Conservation (phyloP, 2,113 vertebrate species). For the Takifugu bimaculatus region DNA sequence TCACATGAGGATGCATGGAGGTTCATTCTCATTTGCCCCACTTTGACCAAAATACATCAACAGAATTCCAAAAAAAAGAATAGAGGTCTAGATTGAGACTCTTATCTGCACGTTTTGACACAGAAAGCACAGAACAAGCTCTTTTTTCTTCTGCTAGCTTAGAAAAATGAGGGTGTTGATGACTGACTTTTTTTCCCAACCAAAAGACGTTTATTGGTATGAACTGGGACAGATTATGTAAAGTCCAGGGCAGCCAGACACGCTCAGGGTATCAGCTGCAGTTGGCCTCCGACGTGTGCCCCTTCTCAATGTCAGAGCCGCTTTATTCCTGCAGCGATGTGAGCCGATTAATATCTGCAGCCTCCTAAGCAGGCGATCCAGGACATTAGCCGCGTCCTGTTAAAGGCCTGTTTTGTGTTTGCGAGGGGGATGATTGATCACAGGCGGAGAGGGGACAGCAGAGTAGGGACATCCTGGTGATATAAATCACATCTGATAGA, state of each 20-base stretch:
- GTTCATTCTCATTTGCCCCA: too few species aligned
- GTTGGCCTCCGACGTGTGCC: constrained; percentile 21
- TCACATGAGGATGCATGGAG: too few species aligned
- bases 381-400: constrained; percentile 63
- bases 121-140: too few species aligned
- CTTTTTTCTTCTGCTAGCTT: too few species aligned
- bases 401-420: constrained; percentile 66
- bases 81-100: too few species aligned
- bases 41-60: too few species aligned
- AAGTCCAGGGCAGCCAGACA: neutral
- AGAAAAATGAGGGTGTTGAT: too few species aligned
- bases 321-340: constrained; percentile 37
- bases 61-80: too few species aligned
- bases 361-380: constrained; percentile 48
- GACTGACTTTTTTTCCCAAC: too few species aligned
- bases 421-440: constrained; percentile 69
- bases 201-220: too few species aligned
- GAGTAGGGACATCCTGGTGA: constrained; percentile 70
- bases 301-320: constrained; percentile 47
- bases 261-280: constrained; percentile 6
- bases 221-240: too few species aligned
- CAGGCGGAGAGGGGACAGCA: constrained; percentile 56
- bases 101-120: too few species aligned
- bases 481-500: constrained; percentile 80
- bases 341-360: constrained; percentile 58